These are phyloP conservation scores for Amniataba percoides DNA, from an alignment of 2,797 vertebrate species.

Conservation along the genomic window DNA sequence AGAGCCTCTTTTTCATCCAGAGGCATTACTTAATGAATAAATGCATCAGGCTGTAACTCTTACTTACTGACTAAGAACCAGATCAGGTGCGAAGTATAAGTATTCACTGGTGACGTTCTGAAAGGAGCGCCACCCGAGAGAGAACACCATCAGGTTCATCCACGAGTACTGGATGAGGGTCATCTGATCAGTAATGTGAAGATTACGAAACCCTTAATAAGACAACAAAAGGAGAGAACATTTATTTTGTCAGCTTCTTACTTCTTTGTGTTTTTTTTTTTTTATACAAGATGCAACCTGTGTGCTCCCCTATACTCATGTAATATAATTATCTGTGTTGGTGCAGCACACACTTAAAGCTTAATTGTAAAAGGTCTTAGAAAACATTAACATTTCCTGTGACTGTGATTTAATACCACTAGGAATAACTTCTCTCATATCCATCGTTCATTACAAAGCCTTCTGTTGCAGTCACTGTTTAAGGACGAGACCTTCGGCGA, in stretches of 20 bases:
- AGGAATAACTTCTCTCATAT: not conserved
- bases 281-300: not conserved
- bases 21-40: not conserved
- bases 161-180: constrained; percentile 99
- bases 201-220: constrained; percentile 92
- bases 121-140: constrained; percentile 96
- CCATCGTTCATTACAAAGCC: not conserved
- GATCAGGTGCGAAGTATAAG: constrained; percentile 97
- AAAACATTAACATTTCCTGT: constrained; percentile 1
- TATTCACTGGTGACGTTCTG: constrained; percentile 95
- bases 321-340: not conserved
- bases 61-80: constrained; percentile 96
- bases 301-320: not conserved
- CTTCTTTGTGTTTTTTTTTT: not conserved
- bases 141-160: constrained; percentile 99
- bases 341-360: not conserved
- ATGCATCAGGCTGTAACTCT: not conserved
- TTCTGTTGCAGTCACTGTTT: constrained; percentile 16
- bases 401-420: not conserved
- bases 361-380: not conserved
- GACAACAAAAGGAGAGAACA: constrained; percentile 1
- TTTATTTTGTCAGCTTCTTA: not conserved
- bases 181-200: constrained; percentile 98
- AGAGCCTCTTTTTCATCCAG: not conserved
- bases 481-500: constrained; percentile 32